Evolutionary conservation across 2,797 vertebrate genomes (phyloP).

Genomic region (Merluccius polli): DNA sequence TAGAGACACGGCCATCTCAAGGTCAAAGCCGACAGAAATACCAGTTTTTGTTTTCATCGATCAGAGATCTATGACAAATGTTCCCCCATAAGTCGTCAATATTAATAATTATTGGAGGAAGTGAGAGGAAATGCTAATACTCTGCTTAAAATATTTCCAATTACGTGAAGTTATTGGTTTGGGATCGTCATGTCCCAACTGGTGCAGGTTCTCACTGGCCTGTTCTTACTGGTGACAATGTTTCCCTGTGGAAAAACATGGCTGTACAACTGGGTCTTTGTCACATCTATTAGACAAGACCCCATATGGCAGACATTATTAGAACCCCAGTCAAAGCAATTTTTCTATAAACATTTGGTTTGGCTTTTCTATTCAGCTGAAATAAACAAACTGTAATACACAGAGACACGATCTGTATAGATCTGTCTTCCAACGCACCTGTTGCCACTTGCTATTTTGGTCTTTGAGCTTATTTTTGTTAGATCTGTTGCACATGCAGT

Average conservation of each 20-base stretch:
- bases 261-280: neutral
- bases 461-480: slow-evolving; percentile 11
- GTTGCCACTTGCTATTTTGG: neutral
- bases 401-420: slow-evolving; percentile 30
- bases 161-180: neutral
- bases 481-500: neutral
- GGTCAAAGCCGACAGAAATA: slow-evolving; percentile 48
- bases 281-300: neutral
- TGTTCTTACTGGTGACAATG: neutral
- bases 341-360: neutral
- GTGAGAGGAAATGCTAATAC: neutral
- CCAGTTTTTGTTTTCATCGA: too few relatives aligned
- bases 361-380: neutral
- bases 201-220: neutral
- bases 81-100: neutral
- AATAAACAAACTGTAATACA: neutral
- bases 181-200: neutral
- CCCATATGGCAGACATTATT: neutral
- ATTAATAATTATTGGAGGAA: neutral
- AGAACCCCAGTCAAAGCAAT: neutral
- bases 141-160: neutral
- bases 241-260: neutral
- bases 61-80: too few relatives aligned
- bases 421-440: neutral
- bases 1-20: slow-evolving; percentile 51